Base-by-base conservation (phyloP, 1,140 invertebrate species). In the Lysiphlebus fabarum region DNA sequence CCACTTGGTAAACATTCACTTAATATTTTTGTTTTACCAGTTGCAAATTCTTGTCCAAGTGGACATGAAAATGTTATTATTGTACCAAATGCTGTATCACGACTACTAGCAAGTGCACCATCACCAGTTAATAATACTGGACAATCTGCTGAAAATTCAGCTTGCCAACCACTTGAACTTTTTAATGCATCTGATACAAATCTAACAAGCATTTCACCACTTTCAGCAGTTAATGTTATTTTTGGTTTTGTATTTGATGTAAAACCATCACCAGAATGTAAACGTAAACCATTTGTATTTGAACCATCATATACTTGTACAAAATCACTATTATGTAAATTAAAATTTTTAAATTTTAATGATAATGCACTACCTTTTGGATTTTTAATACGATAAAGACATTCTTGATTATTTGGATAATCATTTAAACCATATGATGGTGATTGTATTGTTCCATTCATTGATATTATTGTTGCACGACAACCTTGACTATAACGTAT, bases 61-160 rank as follows among this genome's bases (percentile, higher is more conserved):
- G 94, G 93, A 76, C 95, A 98, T 7, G 91, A 90, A 70, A 95
- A 96, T 44, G 86, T 90, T 42, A 96, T 90, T 42, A 87, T 81
- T 44, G 93, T 95, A 63, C 93, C 94, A 79, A 96, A 96, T 48
- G 91, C 89, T 34, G 92, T 95, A 72, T 96, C 93, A 70, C 92
- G 84, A 69, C 88, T 95, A 12, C 93, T 95, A 37, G 92, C 91
- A 67, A 95, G 81, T 34, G 93, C 93, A 67, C 92, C 90, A 67
- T 86, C 84, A 48, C 94, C 94, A 10, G 93, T 87, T 70, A 88
- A 83, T 37, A 97, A 77, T 14, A 85, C 80, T 5, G 93, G 92
- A 76, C 95, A 98, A 80, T 97, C 95, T 67, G 94, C 92, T 64
- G 93, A 96, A 78, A 94, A 98, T 11, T 88, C 90, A 26, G 93